Evolutionary conservation across 1,140 invertebrate species (phyloP), one percentile per base, ranked within the genome.

Genomic region (Dendroctonus valens): DNA sequence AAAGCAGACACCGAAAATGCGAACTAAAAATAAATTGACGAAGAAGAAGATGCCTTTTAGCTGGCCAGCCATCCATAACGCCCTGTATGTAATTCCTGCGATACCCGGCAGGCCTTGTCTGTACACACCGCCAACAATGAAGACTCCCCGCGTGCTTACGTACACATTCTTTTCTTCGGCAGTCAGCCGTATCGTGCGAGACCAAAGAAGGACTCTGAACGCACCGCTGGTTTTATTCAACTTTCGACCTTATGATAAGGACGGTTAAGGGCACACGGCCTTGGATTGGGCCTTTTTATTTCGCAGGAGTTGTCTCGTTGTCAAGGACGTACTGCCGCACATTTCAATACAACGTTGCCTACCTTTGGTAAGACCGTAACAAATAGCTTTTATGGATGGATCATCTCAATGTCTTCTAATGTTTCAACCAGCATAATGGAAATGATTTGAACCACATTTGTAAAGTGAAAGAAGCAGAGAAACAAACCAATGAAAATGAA

Each of bases 201-300:
- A 64, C 61, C 61, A 64, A 64, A 64, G 61, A 64, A 64, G 49
- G 61, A 64, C 61, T 55, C 40, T 38, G 41, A 55, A 64, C 61
- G 61, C 61, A 64, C 42, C 41, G 49, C 14, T 64, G 61, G 26
- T 44, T 55, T 55, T 38, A 40, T 38, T 9, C 41, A 52, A 64
- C 41, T 64, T 48, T 64, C 41, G 51, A 8, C 52, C 52, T 46
- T 64, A 64, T 55, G 51, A 37, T 5, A 39, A 12, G 52, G 37
- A 26, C 12, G 26, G 49, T 49, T 55, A 40, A 12, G 41, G 51
- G 44, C 15, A 55, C 15, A 12, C 26, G 15, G 41, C 52, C 61
- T 54, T 54, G 51, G 41, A 41, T 54, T 55, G 26, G 41, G 52
- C 52, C 49, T 64, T 64, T 64, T 64, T 55, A 48, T 64, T 64